Base-by-base conservation (phyloP, 2,113 vertebrate genomes). In the Phylloscopus trochilus region DNA sequence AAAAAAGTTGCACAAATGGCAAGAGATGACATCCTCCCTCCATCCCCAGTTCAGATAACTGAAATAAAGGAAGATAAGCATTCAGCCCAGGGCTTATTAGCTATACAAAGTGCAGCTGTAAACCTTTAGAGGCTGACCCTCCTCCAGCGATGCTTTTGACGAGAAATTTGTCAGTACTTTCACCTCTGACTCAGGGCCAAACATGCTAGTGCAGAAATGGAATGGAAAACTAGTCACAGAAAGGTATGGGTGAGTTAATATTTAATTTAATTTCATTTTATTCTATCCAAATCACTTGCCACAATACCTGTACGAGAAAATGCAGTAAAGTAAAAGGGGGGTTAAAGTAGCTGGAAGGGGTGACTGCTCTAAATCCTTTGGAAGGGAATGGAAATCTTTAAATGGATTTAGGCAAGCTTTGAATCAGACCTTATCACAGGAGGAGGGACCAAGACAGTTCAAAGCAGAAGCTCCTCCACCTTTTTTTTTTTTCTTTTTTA, bases 41-140 rank as follows among this genome's bases (percentile, higher is more conserved):
- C 75, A 92, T 87, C 76, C 76, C 13, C 88, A 92, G 39, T 85
- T 89, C 80, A 89, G 90, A 94, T 66, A 80, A 84, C 78, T 19
- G 46, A 96, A 92, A 96, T 83, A 91, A 95, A 91, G 53, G 72
- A 63, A 93, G 83, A 83, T 89, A 91, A 95, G 90, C 88, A 89
- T 84, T 88, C 74, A 90, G 88, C 92, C 69, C 60, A 56, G 67
- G 66, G 93, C 55, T 93, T 92, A 90, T 90, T 94, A 96, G 79
- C 79, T 83, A 37, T 78, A 92, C 56, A 87, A 90, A 95, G 35
- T 64, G 66, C 58, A 90, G 63, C 58, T 72, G 44, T 64, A 94
- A 94, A 92, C 53, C 80, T 89, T 47, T 55, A 51, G 59, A 90
- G 66, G 69, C 75, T 94, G 85, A 92, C 70, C 83, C 69, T 90